Percentiles rank a stretch among this genome's conserved stretches.
Conservation (phyloP, 2,888 invertebrate genomes). For the Hemistola chrysoprasaria region DNA sequence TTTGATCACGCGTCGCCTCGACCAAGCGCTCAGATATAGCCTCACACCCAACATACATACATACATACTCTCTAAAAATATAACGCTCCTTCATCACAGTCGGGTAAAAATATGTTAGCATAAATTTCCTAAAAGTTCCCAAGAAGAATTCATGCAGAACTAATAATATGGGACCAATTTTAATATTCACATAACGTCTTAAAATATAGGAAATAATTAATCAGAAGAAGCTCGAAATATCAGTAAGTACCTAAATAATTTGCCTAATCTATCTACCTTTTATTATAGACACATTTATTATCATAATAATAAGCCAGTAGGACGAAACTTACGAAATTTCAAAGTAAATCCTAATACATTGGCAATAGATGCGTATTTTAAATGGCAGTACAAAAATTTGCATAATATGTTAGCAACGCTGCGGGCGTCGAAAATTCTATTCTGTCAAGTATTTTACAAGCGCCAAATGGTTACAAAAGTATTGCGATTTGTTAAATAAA, state of each 20-base stretch:
- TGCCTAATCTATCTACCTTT: conserved; percentile 58
- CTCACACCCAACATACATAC: too few species aligned
- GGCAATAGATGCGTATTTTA: conserved; percentile 19
- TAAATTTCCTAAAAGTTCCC: conserved; percentile 27
- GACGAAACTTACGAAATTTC: not conserved
- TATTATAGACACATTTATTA: conserved; percentile 6
- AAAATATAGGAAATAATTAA: conserved; percentile 60
- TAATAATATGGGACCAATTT: conserved; percentile 42
- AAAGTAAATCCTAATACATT: conserved; percentile 21
- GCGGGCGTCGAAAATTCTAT: conserved; percentile 50
- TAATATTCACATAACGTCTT: conserved; percentile 35
- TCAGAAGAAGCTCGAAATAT: conserved; percentile 41
- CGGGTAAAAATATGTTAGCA: too few species aligned
- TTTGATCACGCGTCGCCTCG: too few species aligned
- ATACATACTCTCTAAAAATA: too few species aligned
- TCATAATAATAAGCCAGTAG: conserved; percentile 4
- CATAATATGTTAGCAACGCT: conserved; percentile 56
- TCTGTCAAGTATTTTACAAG: conserved; percentile 39
- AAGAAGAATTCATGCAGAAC: conserved; percentile 47
- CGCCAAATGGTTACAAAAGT: conserved; percentile 34
- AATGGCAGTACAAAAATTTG: conserved; percentile 52
- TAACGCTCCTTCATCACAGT: too few species aligned
- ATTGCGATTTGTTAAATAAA: conserved; percentile 14
- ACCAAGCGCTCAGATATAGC: too few species aligned
- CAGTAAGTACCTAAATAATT: conserved; percentile 41